Evolutionary conservation across 2,888 invertebrate genomes (phyloP).

Genomic region (Lithophane semibrunnea): DNA sequence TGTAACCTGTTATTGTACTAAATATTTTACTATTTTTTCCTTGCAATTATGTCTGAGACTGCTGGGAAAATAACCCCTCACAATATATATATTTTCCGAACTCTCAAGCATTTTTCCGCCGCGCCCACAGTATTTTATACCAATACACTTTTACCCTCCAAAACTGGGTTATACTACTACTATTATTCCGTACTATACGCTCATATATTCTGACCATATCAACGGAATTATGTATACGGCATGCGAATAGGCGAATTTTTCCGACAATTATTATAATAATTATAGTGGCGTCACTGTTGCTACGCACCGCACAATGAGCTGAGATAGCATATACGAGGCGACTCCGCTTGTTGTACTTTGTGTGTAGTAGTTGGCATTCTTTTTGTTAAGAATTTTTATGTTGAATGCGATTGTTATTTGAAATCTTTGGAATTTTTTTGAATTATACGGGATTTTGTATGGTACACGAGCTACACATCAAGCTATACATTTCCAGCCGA

Average conservation of each 20-base stretch:
- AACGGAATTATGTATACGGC: slow-evolving; percentile 42
- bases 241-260: slow-evolving; percentile 55
- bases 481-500: no score
- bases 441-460: background rate
- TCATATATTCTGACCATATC: slow-evolving; percentile 43
- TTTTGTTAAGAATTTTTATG: background rate
- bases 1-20: background rate
- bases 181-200: slow-evolving; percentile 33
- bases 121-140: background rate
- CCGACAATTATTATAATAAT: slow-evolving; percentile 47
- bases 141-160: background rate
- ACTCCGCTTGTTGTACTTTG: slow-evolving; percentile 1
- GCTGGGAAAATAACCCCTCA: background rate
- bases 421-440: background rate
- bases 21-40: background rate
- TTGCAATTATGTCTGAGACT: background rate
- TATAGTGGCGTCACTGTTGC: slow-evolving; percentile 63
- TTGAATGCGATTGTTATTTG: background rate
- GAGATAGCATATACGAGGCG: slow-evolving; percentile 12
- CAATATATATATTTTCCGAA: background rate
- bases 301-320: slow-evolving; percentile 34
- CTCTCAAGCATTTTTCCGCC: background rate
- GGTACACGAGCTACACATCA: no score
- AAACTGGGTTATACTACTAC: slow-evolving; percentile 30
- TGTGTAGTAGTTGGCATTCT: background rate